A percentile compares a stretch with the other conserved stretches of the same genome.
These are phyloP conservation scores for Phalanger gymnotis DNA, from an alignment of 2,797 vertebrate species.

Conservation along the genomic window DNA sequence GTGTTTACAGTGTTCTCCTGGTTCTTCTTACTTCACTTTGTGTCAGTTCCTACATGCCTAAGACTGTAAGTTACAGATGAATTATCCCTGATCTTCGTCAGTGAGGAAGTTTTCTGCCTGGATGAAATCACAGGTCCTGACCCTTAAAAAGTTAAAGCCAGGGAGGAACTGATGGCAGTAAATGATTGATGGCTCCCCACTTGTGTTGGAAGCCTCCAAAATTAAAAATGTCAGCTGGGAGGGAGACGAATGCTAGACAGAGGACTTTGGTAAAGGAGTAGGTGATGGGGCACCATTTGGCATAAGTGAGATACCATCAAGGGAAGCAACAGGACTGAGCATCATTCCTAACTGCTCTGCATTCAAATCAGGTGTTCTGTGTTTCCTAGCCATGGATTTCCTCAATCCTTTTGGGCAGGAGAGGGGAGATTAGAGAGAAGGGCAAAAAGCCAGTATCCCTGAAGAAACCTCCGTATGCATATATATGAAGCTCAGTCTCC, in stretches of 20 bases:
- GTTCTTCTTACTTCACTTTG: not conserved
- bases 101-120: not conserved
- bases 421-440: not conserved
- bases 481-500: not conserved
- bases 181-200: not conserved
- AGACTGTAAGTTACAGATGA: not conserved
- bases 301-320: not conserved
- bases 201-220: not conserved
- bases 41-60: not conserved
- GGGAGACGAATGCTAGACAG: not conserved
- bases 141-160: not conserved
- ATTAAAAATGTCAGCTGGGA: not conserved
- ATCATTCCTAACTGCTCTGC: not conserved
- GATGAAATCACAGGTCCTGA: not conserved
- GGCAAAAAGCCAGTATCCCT: not conserved
- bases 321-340: not conserved
- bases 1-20: not conserved
- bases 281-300: not conserved
- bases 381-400: not conserved
- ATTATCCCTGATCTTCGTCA: not conserved
- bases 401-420: not conserved
- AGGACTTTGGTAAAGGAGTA: not conserved
- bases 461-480: not conserved
- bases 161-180: not conserved
- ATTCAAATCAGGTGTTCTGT: not conserved